Evolutionary conservation across 2,797 vertebrate species (phyloP), one percentile per base, ranked within the genome.

Genomic region (Myotis daubentonii): DNA sequence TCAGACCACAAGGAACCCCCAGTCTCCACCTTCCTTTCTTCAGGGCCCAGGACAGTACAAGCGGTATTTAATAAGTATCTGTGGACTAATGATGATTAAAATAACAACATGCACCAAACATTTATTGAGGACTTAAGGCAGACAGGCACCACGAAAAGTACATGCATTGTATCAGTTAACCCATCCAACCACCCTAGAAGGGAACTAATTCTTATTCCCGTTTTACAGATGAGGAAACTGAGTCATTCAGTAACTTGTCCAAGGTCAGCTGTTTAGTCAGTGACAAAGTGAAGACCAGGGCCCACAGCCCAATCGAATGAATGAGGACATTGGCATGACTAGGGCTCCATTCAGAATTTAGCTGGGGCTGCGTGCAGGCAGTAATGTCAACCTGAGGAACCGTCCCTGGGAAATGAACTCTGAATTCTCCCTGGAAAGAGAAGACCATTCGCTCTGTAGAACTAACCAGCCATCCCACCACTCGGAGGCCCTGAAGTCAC

Each of bases 181-280:
- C 22, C 1, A 20, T 23, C 33, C 51, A 76, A 22, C 9, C 36
- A 71, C 11, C 25, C 17, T 76, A 36, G 33, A 62, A n/a, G 28
- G 22, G 78, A 82, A 71, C 33, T 33, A 17, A 71, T 72, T 78
- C 55, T 53, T 70, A 87, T 47, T 91, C 23, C 55, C 87, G 80
- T 80, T 88, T 87, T 75, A 60, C 15, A 92, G 65, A 47, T 22
- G 47, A 92, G 66, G n/a, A 90, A 93, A 93, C 15, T 5, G 38
- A 94, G n/a, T 30, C n/a, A 23, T 78, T 51, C 72, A 65, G 20
- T 41, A 33, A 38, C 74, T 85, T 87, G 12, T 13, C 44, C n/a
- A 30, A 72, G 17, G 16, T 92, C 33, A 83, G 9, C 53, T 16
- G 16, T 85, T 93, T 84, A 68, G 10, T 44, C 22, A 87, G 41